A percentile compares a stretch with the other conserved stretches of the same genome.
These are phyloP conservation scores for Apamea epomidion DNA, from an alignment of 2,888 invertebrate genomes.

Conservation along the genomic window DNA sequence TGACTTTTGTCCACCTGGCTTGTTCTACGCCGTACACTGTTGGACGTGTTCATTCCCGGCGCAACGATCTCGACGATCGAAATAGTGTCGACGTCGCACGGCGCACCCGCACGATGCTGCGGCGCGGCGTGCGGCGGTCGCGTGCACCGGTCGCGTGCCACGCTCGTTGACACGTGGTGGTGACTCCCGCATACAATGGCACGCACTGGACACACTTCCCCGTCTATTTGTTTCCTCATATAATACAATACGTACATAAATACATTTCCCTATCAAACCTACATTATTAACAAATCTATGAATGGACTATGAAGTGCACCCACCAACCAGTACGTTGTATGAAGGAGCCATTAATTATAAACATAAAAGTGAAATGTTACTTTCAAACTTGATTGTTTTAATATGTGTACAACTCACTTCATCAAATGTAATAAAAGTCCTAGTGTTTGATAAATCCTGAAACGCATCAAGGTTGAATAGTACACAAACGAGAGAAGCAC, in stretches of 20 bases:
- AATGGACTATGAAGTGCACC: neutral
- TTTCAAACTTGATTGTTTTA: slow-evolving; percentile 27
- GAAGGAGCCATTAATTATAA: slow-evolving; percentile 1
- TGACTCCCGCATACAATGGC: slow-evolving; percentile 2
- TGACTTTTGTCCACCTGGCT: no score
- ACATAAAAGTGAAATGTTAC: neutral
- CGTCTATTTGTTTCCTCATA: neutral
- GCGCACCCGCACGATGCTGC: no score
- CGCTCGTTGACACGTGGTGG: neutral
- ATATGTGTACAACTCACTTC: neutral
- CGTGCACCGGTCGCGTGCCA: no score
- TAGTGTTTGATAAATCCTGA: neutral
- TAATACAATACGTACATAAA: neutral
- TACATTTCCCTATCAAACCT: neutral
- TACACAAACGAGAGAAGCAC: slow-evolving; percentile 5
- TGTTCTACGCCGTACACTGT: no score
- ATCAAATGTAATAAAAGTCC: neutral
- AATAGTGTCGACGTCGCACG: no score
- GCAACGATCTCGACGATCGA: neutral
- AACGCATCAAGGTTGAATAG: slow-evolving; percentile 39
- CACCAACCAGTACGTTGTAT: slow-evolving; percentile 10
- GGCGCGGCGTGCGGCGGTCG: no score
- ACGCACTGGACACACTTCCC: neutral
- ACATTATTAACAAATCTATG: neutral
- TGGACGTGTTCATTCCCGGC: no score